Base-by-base conservation (phyloP, 2,797 vertebrate species). In the Parauchenoglanis ngamensis region DNA sequence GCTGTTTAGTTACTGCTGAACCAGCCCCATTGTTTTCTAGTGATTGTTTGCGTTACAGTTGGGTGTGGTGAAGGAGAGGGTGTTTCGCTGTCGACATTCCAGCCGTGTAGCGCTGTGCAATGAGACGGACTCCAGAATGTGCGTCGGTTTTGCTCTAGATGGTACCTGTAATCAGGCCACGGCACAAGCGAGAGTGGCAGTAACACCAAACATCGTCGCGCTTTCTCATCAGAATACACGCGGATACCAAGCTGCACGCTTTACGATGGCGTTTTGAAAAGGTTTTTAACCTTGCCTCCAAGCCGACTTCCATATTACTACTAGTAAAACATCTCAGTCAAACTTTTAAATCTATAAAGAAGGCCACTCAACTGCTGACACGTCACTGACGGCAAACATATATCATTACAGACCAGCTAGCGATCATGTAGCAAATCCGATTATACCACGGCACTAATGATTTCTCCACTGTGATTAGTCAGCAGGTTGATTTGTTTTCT, bases 31-130 rank as follows among this genome's bases (percentile, higher is more conserved):
- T 78, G 86, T 87, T 67, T 68, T 19, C 25, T 21, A 59, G 63
- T 11, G 56, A 17, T 19, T 65, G 75, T 76, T 85, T 78, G 75
- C n/a, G 70, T 85, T 84, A 17, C n/a, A 79, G 12, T 28, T n/a
- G 82, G 87, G 73, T 1, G 87, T 79, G 87, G 59, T 67, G 35
- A 72, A 79, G 81, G 49, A 25, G 56, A 46, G 28, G 61, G 23
- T n/a, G 56, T 72, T 84, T 61, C 23, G 59, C 21, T 59, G 73
- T 23, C 46, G 73, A 78, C 49, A 84, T 78, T 87, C 86, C 86
- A 76, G 65, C 28, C 54, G 44, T 8, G 44, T 8, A 54, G 65
- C 56, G 57, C 76, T 84, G 80, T 76, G 79, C 57, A 68, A 28
- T 28, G 21, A 19, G 61, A 59, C 12, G n/a, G 83, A 80, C 54